phyloP scores from a whole-genome alignment of 2,888 invertebrate genomes.

The Acholoe squamosa region DNA sequence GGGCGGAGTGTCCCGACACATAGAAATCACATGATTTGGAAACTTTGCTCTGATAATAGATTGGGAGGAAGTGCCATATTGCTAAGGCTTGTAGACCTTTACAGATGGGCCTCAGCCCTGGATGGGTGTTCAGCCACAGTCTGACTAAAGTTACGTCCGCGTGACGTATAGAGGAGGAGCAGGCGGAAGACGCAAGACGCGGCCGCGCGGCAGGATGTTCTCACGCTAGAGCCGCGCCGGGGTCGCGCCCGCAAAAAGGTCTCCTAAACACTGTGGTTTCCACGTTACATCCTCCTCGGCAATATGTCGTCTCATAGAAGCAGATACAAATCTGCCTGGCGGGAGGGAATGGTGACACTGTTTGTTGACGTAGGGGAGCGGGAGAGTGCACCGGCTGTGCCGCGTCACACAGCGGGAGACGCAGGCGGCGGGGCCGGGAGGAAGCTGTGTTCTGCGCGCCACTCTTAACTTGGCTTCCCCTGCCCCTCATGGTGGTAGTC shows the following conservation, averaged over 20 bases:
- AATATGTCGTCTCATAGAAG: not conserved
- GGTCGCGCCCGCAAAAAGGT: constrained; percentile 30
- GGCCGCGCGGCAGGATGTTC: not conserved
- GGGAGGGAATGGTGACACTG: not conserved
- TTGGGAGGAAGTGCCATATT: too few species aligned
- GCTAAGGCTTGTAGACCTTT: too few species aligned
- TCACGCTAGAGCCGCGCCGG: not conserved
- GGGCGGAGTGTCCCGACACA: too few species aligned
- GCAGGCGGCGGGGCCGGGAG: not conserved
- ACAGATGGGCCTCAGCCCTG: too few species aligned
- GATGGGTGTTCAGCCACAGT: too few species aligned
- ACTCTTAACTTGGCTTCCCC: too few species aligned
- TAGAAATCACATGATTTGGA: too few species aligned
- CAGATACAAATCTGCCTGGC: constrained; percentile 4
- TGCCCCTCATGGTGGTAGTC: too few species aligned
- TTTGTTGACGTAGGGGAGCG: constrained; percentile 36
- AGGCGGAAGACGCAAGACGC: not conserved
- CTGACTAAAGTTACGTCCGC: not conserved
- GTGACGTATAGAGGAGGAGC: not conserved
- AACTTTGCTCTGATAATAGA: too few species aligned
- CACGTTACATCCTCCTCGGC: constrained; percentile 18
- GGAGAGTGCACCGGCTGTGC: constrained; percentile 31
- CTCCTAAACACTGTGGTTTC: constrained; percentile 35
- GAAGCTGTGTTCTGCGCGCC: not conserved
- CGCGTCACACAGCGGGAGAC: constrained; percentile 13